Evolutionary conservation across 1,140 invertebrate species (phyloP).

Genomic region (Artemia franciscana): DNA sequence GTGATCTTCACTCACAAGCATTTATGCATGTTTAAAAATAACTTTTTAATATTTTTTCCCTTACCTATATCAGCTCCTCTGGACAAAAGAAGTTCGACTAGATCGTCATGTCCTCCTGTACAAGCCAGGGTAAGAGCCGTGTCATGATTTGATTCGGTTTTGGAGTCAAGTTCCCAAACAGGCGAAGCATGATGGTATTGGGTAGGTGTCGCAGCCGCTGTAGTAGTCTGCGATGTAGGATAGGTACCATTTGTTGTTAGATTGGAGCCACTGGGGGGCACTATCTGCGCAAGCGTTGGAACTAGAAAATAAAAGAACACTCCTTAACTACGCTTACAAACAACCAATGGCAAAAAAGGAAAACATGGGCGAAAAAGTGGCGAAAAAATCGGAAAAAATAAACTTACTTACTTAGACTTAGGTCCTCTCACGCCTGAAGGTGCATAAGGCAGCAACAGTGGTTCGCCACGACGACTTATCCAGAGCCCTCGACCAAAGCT

Average conservation of each 20-base stretch:
- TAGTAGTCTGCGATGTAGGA: background rate
- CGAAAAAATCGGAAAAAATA: too few species aligned
- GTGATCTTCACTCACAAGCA: background rate
- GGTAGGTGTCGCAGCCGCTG: background rate
- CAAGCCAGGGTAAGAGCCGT: constrained; percentile 91
- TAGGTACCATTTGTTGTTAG: background rate
- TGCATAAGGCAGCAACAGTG: too few species aligned
- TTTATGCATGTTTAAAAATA: background rate
- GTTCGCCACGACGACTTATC: too few species aligned
- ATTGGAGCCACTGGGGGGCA: constrained; percentile 14
- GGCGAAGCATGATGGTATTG: constrained; percentile 4
- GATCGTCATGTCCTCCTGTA: constrained; percentile 84
- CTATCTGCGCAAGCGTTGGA: constrained; percentile 3
- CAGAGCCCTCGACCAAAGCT: too few species aligned
- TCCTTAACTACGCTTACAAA: too few species aligned
- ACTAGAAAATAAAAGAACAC: background rate
- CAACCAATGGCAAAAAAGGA: too few species aligned
- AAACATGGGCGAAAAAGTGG: too few species aligned
- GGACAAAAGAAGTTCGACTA: constrained; percentile 69
- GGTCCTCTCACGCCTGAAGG: too few species aligned
- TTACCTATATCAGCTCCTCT: constrained; percentile 69
- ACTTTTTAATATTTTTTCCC: constrained; percentile 1
- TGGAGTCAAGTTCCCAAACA: constrained; percentile 63
- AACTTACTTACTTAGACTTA: too few species aligned
- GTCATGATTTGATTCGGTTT: constrained; percentile 94